Conservation (phyloP, 2,797 vertebrate genomes). For the Cynopterus sphinx region DNA sequence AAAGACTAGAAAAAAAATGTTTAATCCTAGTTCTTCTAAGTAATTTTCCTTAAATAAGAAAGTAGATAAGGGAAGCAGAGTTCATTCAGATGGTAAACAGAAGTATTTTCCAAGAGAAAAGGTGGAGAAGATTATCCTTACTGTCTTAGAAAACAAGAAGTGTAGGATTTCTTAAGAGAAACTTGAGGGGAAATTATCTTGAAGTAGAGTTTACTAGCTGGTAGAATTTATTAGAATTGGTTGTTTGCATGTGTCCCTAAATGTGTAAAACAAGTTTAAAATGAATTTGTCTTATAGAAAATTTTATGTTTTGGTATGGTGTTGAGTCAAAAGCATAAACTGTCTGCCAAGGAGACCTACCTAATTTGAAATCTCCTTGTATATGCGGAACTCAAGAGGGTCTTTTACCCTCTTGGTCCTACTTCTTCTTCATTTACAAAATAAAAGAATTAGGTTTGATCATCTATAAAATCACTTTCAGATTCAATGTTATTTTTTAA, state of each 20-base stretch:
- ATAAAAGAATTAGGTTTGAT: neutral
- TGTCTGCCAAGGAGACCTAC: neutral
- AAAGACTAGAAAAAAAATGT: neutral
- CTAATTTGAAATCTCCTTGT: neutral
- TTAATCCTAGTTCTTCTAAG: neutral
- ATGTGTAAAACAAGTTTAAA: neutral
- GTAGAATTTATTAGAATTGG: neutral
- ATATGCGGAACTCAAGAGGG: neutral
- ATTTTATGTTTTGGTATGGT: neutral
- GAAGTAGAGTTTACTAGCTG: neutral
- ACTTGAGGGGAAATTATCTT: neutral
- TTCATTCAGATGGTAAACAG: neutral
- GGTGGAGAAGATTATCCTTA: neutral
- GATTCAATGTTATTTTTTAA: neutral
- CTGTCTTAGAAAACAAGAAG: neutral
- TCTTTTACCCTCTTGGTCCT: neutral
- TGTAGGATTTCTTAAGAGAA: neutral
- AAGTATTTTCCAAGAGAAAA: neutral
- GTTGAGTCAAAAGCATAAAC: neutral
- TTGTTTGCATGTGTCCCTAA: neutral
- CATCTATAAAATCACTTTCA: neutral
- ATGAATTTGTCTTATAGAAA: neutral
- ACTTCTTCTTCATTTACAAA: constrained; percentile 4
- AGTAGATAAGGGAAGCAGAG: neutral
- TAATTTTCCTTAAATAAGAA: neutral